Evolutionary conservation across 2,113 vertebrate species (phyloP).

Genomic region (Siniperca chuatsi): DNA sequence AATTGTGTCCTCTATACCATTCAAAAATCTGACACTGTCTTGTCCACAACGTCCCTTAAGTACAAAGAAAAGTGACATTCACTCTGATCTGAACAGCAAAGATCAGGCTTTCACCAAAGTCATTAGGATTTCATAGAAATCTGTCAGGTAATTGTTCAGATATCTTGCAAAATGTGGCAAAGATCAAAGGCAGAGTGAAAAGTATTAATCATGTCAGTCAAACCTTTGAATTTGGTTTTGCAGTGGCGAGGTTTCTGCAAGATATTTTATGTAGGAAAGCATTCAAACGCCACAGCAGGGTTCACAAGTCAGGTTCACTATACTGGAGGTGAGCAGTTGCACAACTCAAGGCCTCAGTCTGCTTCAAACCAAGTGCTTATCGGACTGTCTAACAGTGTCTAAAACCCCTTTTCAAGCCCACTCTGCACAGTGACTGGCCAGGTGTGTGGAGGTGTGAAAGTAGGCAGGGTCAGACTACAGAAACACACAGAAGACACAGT

Average conservation of each 20-base stretch:
- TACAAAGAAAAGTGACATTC: too few species aligned
- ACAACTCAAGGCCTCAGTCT: not conserved
- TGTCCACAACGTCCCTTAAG: too few species aligned
- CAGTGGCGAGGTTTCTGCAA: not conserved
- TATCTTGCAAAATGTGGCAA: not conserved
- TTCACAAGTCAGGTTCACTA: not conserved
- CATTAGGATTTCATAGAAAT: not conserved
- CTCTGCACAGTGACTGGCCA: not conserved
- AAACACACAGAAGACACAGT: not conserved
- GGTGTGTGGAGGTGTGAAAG: not conserved
- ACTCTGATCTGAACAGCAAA: not conserved
- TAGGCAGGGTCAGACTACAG: not conserved
- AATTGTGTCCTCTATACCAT: not conserved
- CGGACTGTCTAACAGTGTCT: not conserved
- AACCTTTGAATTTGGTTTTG: not conserved
- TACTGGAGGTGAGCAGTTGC: not conserved
- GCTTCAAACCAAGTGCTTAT: constrained; percentile 14
- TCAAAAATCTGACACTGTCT: too few species aligned
- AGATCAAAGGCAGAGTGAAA: not conserved
- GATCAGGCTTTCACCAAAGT: not conserved
- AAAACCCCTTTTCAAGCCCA: not conserved
- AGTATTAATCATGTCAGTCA: not conserved
- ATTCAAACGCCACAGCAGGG: not conserved
- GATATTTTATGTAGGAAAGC: not conserved
- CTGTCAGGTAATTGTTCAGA: not conserved